phyloP scores from a whole-genome alignment of 2,113 vertebrate species.

The Muntiacus muntjak region DNA sequence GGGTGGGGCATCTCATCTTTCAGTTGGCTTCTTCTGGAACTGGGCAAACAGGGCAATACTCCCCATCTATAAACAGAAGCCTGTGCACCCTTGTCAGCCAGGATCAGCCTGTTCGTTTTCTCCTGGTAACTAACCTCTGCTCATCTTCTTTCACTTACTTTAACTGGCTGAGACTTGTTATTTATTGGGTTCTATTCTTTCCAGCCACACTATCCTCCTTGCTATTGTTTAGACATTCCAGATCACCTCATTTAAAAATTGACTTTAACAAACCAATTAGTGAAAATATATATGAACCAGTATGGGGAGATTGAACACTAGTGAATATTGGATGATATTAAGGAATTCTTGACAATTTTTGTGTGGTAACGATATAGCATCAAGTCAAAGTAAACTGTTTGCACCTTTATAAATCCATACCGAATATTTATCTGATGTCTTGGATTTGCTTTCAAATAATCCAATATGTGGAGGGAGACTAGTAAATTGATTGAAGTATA shows the following conservation, averaged over 20 bases:
- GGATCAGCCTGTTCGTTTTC: not conserved
- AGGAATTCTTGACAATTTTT: not conserved
- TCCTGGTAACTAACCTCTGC: not conserved
- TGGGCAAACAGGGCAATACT: not conserved
- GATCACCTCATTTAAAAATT: not conserved
- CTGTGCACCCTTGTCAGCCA: not conserved
- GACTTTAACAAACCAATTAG: not conserved
- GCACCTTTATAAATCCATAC: not conserved
- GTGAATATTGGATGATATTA: not conserved
- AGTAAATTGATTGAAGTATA: not conserved
- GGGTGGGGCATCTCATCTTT: not conserved
- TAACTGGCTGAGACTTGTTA: not conserved
- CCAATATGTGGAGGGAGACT: not conserved
- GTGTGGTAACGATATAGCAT: not conserved
- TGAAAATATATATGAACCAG: not conserved
- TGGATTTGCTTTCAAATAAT: slow-evolving; percentile 15
- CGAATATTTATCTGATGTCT: not conserved
- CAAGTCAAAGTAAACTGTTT: not conserved
- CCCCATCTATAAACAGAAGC: not conserved
- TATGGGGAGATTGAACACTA: not conserved
- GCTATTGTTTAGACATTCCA: not conserved
- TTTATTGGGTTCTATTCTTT: not conserved
- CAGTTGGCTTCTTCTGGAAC: not conserved
- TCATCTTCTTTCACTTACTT: not conserved
- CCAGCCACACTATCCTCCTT: not conserved